Conservation (phyloP, 2,113 vertebrate genomes). For the Amphilophus citrinellus region DNA sequence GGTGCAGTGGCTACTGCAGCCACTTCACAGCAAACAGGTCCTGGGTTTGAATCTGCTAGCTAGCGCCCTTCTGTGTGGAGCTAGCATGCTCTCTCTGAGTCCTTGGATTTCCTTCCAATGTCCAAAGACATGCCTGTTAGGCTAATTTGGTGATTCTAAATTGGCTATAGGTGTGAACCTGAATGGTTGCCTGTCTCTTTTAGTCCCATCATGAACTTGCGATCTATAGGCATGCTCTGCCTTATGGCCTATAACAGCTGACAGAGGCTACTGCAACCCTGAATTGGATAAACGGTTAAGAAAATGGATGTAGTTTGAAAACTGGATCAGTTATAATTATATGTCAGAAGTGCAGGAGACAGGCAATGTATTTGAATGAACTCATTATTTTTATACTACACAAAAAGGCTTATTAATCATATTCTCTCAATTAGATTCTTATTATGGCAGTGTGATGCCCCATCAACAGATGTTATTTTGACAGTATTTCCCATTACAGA, state of each 20-base stretch:
- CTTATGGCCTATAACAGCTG: background rate
- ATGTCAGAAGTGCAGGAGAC: background rate
- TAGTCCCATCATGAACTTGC: background rate
- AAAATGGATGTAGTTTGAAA: constrained; percentile 6
- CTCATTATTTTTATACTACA: background rate
- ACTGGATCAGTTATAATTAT: background rate
- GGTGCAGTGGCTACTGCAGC: too few relatives aligned
- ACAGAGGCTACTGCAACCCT: background rate
- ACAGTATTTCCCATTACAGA: background rate
- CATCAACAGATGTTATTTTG: background rate
- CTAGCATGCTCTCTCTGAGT: background rate
- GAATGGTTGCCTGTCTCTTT: background rate
- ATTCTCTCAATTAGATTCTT: background rate
- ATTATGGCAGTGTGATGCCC: background rate
- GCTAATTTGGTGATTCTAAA: background rate
- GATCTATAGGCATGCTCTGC: background rate
- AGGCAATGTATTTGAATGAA: background rate
- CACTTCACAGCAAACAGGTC: background rate
- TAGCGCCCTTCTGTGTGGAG: background rate
- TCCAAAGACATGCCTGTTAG: background rate
- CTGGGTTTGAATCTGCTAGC: background rate
- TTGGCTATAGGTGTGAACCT: background rate
- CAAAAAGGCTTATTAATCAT: background rate
- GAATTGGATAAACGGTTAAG: background rate
- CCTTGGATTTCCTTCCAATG: background rate